Conservation (phyloP, 2,797 vertebrate species). For the Babyrousa celebensis region DNA sequence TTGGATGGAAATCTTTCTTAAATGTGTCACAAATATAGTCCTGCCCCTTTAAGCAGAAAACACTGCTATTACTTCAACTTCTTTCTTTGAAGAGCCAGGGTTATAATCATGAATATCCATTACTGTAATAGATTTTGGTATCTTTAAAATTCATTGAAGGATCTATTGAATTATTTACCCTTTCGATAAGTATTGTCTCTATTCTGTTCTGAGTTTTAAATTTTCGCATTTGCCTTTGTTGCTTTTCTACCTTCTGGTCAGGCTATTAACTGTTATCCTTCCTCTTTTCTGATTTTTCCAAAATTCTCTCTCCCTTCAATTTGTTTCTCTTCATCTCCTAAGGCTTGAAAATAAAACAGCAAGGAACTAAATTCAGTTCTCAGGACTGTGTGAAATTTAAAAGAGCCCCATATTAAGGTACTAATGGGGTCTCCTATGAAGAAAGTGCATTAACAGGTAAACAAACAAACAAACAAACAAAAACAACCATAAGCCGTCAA, state of each 20-base stretch:
- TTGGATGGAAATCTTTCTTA: constrained; percentile 46
- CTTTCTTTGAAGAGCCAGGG: neutral
- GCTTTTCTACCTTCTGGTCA: constrained; percentile 19
- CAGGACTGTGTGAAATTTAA: neutral
- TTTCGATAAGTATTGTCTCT: neutral
- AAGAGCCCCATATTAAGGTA: constrained; percentile 13
- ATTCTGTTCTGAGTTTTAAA: constrained; percentile 1
- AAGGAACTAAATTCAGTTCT: constrained; percentile 7
- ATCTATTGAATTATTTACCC: neutral
- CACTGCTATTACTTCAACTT: constrained; percentile 37
- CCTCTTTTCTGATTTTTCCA: neutral
- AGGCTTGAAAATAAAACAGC: neutral
- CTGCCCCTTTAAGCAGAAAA: constrained; percentile 66
- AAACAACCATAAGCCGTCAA: constrained; percentile 38
- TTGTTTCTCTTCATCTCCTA: constrained; percentile 45
- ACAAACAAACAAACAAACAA: neutral
- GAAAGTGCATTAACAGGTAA: constrained; percentile 46
- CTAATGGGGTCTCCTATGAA: constrained; percentile 39
- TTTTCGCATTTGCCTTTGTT: constrained; percentile 34
- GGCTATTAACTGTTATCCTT: constrained; percentile 23
- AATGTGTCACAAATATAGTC: constrained; percentile 41
- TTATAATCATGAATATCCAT: constrained; percentile 62
- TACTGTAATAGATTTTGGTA: neutral
- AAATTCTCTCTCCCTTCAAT: constrained; percentile 17
- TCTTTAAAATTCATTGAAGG: neutral